These are phyloP conservation scores for Magallana angulata DNA, from an alignment of 1,140 invertebrate genomes.

Conservation along the genomic window DNA sequence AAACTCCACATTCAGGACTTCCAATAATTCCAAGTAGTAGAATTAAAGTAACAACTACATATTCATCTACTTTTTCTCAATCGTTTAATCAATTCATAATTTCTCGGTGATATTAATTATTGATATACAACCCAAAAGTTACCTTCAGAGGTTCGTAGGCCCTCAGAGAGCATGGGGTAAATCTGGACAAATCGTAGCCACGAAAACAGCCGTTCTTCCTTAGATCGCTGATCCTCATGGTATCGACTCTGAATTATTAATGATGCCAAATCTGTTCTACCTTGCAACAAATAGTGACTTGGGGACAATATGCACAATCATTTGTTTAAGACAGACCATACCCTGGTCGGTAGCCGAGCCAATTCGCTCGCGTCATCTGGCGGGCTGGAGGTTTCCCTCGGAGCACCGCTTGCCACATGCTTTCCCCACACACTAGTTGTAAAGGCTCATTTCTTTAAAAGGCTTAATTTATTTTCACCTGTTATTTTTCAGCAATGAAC, in stretches of 20 bases:
- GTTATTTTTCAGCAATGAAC: conserved; percentile 17
- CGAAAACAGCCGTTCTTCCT: conserved; percentile 13
- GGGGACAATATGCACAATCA: not conserved
- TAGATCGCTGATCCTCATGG: not conserved
- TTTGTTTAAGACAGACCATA: not conserved
- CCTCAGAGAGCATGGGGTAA: not conserved
- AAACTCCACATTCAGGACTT: no score
- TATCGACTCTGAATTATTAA: not conserved
- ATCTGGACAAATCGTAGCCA: not conserved
- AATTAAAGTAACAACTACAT: no score
- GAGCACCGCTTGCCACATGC: not conserved
- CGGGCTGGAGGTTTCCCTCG: not conserved
- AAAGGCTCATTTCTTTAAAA: not conserved
- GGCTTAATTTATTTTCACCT: conserved; percentile 17
- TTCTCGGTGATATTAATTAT: no score
- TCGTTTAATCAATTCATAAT: no score
- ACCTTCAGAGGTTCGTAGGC: conserved; percentile 10
- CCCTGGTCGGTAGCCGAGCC: not conserved
- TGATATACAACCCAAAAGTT: not conserved
- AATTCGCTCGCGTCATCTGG: not conserved
- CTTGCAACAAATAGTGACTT: not conserved
- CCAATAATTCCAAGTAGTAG: no score
- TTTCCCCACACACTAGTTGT: not conserved
- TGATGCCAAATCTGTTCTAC: not conserved
- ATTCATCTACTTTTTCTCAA: no score